Conservation (phyloP, 2,797 vertebrate genomes). For the Betta splendens region DNA sequence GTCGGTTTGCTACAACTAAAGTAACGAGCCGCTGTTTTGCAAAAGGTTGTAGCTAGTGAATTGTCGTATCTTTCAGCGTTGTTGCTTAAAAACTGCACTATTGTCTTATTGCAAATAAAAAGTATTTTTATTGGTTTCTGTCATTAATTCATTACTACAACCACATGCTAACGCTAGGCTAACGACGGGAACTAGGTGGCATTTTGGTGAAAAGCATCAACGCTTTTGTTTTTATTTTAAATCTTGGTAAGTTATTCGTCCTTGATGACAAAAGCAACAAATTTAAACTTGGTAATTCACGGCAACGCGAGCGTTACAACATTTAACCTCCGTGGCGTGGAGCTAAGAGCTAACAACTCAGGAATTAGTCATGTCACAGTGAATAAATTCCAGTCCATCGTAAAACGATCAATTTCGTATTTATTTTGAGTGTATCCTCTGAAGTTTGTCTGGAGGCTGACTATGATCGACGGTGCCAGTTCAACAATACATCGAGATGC, state of each 20-base stretch:
- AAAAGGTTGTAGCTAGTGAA: neutral
- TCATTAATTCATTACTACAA: too few species aligned
- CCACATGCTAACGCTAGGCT: conserved; percentile 40
- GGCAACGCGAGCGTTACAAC: neutral
- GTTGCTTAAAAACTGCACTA: rapidly evolving
- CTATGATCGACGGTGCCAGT: rapidly evolving
- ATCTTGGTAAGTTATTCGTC: rapidly evolving
- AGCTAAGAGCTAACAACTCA: conserved; percentile 15
- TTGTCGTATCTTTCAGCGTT: rapidly evolving
- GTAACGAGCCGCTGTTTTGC: neutral
- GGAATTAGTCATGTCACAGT: conserved; percentile 29
- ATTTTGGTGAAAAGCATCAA: conserved; percentile 11
- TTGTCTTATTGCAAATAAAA: rapidly evolving
- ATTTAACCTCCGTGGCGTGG: neutral
- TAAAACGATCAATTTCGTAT: neutral
- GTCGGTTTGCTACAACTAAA: conserved; percentile 12
- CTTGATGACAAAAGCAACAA: neutral
- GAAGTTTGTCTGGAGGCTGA: neutral
- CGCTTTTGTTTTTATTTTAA: conserved; percentile 4
- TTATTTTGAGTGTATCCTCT: neutral
- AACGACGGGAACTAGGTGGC: conserved; percentile 35
- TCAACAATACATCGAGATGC: neutral
- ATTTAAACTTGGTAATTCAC: neutral
- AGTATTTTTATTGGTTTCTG: neutral
- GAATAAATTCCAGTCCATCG: neutral